These are phyloP conservation scores for Falco punctatus DNA, from an alignment of 2,113 vertebrate genomes.

Conservation along the genomic window DNA sequence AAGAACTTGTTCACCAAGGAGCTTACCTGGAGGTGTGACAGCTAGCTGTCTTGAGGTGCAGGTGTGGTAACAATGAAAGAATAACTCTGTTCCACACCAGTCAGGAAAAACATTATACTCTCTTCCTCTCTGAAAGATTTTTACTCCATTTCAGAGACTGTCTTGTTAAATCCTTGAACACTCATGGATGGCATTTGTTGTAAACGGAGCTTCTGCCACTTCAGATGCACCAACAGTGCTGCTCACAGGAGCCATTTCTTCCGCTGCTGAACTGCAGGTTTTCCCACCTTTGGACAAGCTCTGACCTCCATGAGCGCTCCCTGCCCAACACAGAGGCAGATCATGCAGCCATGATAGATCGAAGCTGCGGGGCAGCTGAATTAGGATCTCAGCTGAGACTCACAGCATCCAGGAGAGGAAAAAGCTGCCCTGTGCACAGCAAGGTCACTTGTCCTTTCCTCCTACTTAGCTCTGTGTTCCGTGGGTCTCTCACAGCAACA, in stretches of 20 bases:
- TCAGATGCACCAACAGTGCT: background rate
- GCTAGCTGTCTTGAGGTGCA: background rate
- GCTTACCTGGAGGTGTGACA: background rate
- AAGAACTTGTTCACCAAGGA: slow-evolving; percentile 37
- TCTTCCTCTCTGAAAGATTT: background rate
- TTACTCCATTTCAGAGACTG: background rate
- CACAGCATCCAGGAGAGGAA: background rate
- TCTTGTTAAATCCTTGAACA: background rate
- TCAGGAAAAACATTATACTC: background rate
- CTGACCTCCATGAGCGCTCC: background rate
- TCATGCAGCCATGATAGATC: background rate
- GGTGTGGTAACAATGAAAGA: background rate
- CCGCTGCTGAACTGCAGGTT: background rate
- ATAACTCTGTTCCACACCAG: background rate
- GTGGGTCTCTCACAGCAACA: background rate
- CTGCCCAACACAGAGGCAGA: background rate
- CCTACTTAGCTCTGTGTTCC: background rate
- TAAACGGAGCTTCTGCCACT: background rate
- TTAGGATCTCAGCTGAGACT: background rate
- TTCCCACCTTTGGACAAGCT: background rate
- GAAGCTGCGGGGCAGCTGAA: background rate
- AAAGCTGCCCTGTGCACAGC: background rate
- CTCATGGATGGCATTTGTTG: background rate
- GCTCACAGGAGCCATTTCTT: background rate
- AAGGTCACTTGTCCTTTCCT: background rate